Percentiles rank a stretch among this genome's conserved stretches.
Evolutionary conservation across 2,113 vertebrate species (phyloP).

Genomic region (Rhagologus leucostigma): DNA sequence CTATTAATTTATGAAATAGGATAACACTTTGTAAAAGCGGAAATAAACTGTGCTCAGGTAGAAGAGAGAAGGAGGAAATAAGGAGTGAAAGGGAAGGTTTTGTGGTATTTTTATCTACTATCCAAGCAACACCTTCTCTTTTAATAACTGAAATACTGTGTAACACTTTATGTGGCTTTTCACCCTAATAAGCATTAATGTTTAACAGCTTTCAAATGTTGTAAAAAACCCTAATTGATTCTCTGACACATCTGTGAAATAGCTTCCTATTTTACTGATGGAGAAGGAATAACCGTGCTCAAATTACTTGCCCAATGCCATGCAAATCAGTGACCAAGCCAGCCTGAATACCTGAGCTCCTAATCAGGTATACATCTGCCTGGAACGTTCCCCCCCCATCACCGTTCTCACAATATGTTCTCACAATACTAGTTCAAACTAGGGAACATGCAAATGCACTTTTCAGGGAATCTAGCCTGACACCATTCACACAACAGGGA

Average conservation of each 20-base stretch:
- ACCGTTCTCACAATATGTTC: fast-evolving
- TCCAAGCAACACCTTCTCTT: not conserved
- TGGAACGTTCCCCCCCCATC: not conserved
- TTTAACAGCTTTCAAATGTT: not conserved
- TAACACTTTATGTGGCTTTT: not conserved
- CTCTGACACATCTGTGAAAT: not conserved
- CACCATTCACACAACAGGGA: not conserved
- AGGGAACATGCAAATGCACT: fast-evolving
- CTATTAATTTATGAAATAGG: not conserved
- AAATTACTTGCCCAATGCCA: not conserved
- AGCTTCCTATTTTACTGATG: not conserved
- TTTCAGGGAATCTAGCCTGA: not conserved
- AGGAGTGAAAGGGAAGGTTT: not conserved
- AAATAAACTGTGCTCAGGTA: not conserved
- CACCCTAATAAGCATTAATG: not conserved
- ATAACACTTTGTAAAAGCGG: not conserved
- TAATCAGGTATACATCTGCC: not conserved
- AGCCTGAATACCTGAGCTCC: not conserved
- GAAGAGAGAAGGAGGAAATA: not conserved
- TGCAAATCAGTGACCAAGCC: not conserved
- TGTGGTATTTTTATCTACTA: not conserved
- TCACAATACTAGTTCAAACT: not conserved
- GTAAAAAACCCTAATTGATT: not conserved
- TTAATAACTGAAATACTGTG: not conserved
- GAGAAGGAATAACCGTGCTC: not conserved